Evolutionary conservation across 2,113 vertebrate species (phyloP).

Genomic region (Tonatia bakeri): DNA sequence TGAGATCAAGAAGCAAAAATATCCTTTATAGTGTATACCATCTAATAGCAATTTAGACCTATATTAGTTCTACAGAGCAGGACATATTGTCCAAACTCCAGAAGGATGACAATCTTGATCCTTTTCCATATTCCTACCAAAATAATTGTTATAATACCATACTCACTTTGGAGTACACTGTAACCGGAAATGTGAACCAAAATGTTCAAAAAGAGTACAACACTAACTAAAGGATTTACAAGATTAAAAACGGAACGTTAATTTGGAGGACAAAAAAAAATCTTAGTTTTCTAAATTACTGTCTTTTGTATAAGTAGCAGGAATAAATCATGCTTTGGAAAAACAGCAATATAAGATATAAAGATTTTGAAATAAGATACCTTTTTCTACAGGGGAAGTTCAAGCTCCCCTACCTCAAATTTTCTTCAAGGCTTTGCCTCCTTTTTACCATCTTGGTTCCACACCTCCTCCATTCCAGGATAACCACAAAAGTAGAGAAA

Average conservation of each 20-base stretch:
- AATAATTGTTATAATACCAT: background rate
- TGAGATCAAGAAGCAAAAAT: background rate
- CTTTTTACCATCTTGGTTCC: background rate
- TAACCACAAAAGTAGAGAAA: background rate
- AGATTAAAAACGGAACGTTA: conserved; percentile 31
- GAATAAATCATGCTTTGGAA: background rate
- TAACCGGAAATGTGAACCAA: conserved; percentile 39
- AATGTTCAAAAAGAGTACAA: conserved; percentile 21
- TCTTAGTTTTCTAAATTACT: background rate
- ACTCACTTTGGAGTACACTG: background rate
- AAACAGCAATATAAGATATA: background rate
- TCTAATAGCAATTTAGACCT: background rate
- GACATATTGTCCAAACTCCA: conserved; percentile 47
- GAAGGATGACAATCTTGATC: conserved; percentile 23
- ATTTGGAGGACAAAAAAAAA: conserved; percentile 17
- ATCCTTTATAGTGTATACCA: background rate
- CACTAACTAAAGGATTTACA: background rate
- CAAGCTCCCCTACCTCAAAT: background rate
- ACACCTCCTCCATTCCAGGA: background rate
- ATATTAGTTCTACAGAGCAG: background rate
- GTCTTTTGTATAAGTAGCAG: background rate
- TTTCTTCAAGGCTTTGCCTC: background rate
- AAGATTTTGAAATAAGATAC: background rate
- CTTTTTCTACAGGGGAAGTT: background rate
- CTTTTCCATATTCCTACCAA: conserved; percentile 18